Base-by-base conservation (phyloP, 1,140 invertebrate genomes). In the Cylas formicarius region DNA sequence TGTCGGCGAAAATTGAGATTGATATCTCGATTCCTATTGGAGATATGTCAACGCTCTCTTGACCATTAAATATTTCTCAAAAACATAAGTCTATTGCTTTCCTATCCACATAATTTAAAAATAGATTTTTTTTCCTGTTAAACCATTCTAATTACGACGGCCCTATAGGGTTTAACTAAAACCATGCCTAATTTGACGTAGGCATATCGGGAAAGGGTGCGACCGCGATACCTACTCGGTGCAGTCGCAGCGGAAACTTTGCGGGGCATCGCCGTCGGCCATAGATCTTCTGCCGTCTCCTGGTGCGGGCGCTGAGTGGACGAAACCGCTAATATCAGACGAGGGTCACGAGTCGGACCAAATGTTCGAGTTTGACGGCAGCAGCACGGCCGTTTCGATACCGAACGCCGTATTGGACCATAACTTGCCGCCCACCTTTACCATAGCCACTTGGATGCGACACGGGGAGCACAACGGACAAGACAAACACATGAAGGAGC, bases 331-430 rank as follows among this genome's bases (percentile, higher is more conserved):
- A 16, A 88, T 87, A 40, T 82, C 86, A 8, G 92, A 97, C 60
- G 90, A 95, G 60, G 91, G 45, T 27, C 74, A 81, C 39, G 83
- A 88, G 57, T 79, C 82, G 28, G 92, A 97, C 64, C 86, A 93
- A 50, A 89, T 96, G 62, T 96, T 91, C 66, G 86, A 90, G 61
- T 96, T 96, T 68, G 91, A 95, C 66, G 92, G 92, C 0, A 73
- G 75, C 37, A 85, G 76, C 16, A 86, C 86, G 5, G 87, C 89
- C 1, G 88, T 90, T 0, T 80, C 89, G n/a, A 77, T 92, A 17
- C 87, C 88, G 0, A 77, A 77, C 50, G 70, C 76, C 48, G 63
- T 89, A 27, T 57, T 91, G 53, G 70, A 86, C 61, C 86, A 91
- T 60, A 74, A 77, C 9, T 65, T 93, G 18, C 78, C 80, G 10